These are phyloP conservation scores for Nerophis lumbriciformis DNA, from an alignment of 2,113 vertebrate genomes.

Conservation along the genomic window DNA sequence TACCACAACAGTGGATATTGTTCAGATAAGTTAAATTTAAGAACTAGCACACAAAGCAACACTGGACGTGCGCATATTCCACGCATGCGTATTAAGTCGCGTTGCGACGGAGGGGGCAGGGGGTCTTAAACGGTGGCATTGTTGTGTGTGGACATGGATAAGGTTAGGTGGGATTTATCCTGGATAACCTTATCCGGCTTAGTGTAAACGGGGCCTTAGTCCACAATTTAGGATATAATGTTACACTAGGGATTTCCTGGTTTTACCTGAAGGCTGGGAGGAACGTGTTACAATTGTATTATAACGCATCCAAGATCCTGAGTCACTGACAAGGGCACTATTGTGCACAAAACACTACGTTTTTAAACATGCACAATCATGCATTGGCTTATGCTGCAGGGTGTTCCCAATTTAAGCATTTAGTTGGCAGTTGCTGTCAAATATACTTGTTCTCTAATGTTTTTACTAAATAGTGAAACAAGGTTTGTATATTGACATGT, in stretches of 20 bases:
- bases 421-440: background rate
- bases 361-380: background rate
- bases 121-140: too few species aligned
- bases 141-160: too few species aligned
- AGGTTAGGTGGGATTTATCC: too few species aligned
- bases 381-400: background rate
- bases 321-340: conserved; percentile 35
- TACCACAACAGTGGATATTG: too few species aligned
- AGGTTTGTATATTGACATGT: background rate
- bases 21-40: too few species aligned
- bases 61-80: too few species aligned
- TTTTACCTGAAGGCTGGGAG: conserved; percentile 17
- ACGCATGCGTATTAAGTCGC: too few species aligned
- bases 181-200: too few species aligned
- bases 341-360: background rate
- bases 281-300: conserved; percentile 22
- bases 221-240: background rate
- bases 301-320: conserved; percentile 31
- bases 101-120: too few species aligned
- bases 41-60: too few species aligned
- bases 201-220: too few species aligned
- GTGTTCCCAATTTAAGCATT: background rate
- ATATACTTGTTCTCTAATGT: too few species aligned
- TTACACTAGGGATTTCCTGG: background rate
- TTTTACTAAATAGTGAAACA: conserved; percentile 7